phyloP scores from a whole-genome alignment of 2,797 vertebrate species.

The Poeciliopsis presidionis region DNA sequence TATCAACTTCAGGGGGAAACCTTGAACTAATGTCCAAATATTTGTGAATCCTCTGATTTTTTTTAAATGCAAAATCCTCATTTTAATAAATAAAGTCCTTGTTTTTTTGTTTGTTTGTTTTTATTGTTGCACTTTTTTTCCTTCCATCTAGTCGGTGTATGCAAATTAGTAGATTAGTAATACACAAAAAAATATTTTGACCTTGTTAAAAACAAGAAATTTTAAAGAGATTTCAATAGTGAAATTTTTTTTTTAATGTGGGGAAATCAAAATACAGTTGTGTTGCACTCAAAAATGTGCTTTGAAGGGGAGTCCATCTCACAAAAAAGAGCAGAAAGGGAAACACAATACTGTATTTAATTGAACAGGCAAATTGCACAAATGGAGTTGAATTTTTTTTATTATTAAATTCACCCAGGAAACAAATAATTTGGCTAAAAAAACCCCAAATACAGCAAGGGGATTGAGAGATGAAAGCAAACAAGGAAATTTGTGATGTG shows the following conservation, averaged over 20 bases:
- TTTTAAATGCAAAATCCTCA: not conserved
- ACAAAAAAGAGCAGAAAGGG: not conserved
- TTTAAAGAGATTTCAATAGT: not conserved
- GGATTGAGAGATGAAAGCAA: constrained; percentile 10
- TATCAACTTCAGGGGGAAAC: not conserved
- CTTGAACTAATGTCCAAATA: not conserved
- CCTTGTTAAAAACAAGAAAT: not conserved
- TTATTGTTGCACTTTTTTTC: not conserved
- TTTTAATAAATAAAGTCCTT: not conserved
- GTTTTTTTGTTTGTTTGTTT: not conserved
- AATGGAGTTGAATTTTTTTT: not conserved
- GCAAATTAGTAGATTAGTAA: not conserved
- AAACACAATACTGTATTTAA: not conserved
- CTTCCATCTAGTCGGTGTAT: not conserved
- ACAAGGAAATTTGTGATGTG: constrained; percentile 16
- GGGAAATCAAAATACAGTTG: not conserved
- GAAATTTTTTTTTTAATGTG: not conserved
- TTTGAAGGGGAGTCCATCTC: not conserved
- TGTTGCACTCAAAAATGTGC: not conserved
- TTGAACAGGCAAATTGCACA: not conserved
- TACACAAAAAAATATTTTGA: not conserved
- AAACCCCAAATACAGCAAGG: not conserved
- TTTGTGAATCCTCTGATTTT: not conserved
- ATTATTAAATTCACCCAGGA: not conserved
- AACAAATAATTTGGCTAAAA: not conserved